These are phyloP conservation scores for Tangara arthus DNA, from an alignment of 2,797 vertebrate genomes.

Conservation along the genomic window DNA sequence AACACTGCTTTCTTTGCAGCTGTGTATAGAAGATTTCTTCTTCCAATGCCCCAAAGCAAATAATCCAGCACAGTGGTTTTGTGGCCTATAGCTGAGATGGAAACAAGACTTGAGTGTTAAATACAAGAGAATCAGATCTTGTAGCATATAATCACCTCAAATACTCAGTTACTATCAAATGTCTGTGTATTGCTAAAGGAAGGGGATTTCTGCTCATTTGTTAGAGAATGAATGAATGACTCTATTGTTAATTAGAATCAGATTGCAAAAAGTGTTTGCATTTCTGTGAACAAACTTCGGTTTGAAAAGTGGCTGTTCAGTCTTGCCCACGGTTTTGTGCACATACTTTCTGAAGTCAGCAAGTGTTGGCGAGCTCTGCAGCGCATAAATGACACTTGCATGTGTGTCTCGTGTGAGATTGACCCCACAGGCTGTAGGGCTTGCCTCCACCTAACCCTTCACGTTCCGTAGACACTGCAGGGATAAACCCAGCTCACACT, in stretches of 20 bases:
- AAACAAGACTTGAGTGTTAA: background rate
- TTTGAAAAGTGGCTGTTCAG: slow-evolving; percentile 38
- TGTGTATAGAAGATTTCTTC: background rate
- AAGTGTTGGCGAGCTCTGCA: slow-evolving; percentile 52
- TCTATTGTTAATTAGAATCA: slow-evolving; percentile 60
- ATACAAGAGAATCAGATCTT: slow-evolving; percentile 13
- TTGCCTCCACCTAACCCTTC: background rate
- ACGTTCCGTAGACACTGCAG: background rate
- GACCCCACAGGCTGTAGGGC: slow-evolving; percentile 29
- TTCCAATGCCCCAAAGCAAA: background rate
- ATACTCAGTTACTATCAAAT: slow-evolving; percentile 24
- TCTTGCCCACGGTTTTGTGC: slow-evolving; percentile 46
- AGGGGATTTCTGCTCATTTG: slow-evolving; percentile 60
- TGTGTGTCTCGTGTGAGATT: background rate
- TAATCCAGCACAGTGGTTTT: background rate
- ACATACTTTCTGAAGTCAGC: slow-evolving; percentile 63
- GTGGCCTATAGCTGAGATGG: background rate
- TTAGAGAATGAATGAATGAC: slow-evolving; percentile 38
- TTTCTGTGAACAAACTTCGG: slow-evolving; percentile 35
- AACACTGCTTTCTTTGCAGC: background rate
- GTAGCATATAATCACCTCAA: slow-evolving; percentile 38
- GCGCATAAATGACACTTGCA: slow-evolving; percentile 23
- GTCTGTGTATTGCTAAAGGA: slow-evolving; percentile 34
- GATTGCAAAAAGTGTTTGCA: slow-evolving; percentile 41
- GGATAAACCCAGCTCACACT: background rate